A percentile compares a stretch with the other conserved stretches of the same genome.
Evolutionary conservation across 2,888 invertebrate genomes (phyloP).

Genomic region (Melangyna quadrimaculata): DNA sequence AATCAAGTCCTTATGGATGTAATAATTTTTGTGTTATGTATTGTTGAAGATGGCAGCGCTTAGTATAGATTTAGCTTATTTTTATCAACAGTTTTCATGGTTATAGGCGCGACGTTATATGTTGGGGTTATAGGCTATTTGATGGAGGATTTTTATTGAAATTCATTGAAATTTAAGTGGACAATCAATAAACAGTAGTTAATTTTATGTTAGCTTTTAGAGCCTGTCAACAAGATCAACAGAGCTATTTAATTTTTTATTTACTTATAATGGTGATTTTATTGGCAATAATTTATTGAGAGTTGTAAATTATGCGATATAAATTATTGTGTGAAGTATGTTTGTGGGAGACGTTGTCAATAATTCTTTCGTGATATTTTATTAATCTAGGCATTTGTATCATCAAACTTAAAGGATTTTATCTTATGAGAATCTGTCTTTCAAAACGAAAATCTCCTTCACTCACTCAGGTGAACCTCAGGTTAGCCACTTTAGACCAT

Average conservation of each 20-base stretch:
- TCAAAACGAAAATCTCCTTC: too few species aligned
- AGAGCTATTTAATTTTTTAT: neutral
- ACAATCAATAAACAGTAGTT: conserved; percentile 31
- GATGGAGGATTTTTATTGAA: conserved; percentile 46
- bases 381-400: too few species aligned
- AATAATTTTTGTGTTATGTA: neutral
- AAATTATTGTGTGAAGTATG: neutral
- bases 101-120: conserved; percentile 31
- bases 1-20: conserved; percentile 55
- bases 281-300: neutral
- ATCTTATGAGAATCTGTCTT: too few species aligned
- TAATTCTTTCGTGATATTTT: too few species aligned
- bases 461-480: too few species aligned
- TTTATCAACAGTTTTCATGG: conserved; percentile 46
- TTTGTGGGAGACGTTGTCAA: too few species aligned
- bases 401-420: too few species aligned
- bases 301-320: neutral
- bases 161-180: conserved; percentile 55
- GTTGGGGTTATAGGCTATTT: conserved; percentile 49
- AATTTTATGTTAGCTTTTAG: conserved; percentile 44
- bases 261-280: neutral
- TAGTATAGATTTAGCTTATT: conserved; percentile 22
- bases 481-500: too few species aligned
- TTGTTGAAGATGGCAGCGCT: conserved; percentile 42
- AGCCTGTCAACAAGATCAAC: neutral